These are phyloP conservation scores for Schizotus pectinicornis DNA, from an alignment of 2,888 invertebrate genomes.

Conservation along the genomic window DNA sequence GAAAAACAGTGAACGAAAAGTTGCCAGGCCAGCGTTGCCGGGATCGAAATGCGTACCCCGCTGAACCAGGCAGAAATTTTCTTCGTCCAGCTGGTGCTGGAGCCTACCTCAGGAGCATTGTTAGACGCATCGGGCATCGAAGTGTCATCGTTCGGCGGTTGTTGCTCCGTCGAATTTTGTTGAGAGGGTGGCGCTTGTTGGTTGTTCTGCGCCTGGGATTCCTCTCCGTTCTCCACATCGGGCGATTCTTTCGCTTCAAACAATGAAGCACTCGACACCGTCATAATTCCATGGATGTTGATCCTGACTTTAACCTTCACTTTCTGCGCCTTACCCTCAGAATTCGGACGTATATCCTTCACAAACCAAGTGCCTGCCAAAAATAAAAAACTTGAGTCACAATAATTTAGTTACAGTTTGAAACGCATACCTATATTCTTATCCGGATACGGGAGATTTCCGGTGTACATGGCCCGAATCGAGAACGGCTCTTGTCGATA, in stretches of 20 bases:
- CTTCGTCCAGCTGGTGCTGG: conserved; percentile 60
- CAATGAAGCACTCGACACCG: conserved; percentile 84
- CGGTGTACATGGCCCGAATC: conserved; percentile 83
- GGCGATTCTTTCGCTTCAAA: conserved; percentile 73
- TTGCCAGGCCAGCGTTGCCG: conserved; percentile 50
- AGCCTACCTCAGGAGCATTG: conserved; percentile 58
- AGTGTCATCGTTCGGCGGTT: conserved; percentile 53
- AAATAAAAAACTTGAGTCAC: conserved; percentile 4
- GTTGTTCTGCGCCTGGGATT: conserved; percentile 46
- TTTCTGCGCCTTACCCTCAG: conserved; percentile 91
- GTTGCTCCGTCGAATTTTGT: conserved; percentile 13
- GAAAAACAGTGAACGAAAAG: conserved; percentile 36
- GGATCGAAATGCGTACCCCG: conserved; percentile 58
- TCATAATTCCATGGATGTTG: conserved; percentile 92
- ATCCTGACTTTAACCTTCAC: conserved; percentile 95
- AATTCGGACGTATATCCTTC: conserved; percentile 82
- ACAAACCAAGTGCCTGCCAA: conserved; percentile 74
- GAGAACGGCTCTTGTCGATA: conserved; percentile 88
- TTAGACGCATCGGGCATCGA: conserved; percentile 48
- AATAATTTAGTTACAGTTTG: neutral
- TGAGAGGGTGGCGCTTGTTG: conserved; percentile 61
- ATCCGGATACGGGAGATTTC: conserved; percentile 77
- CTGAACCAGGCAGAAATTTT: conserved; percentile 60
- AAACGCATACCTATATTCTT: conserved; percentile 72
- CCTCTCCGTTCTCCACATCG: conserved; percentile 46